phyloP scores from a whole-genome alignment of 2,113 vertebrate genomes.

The Hemichromis elongatus region DNA sequence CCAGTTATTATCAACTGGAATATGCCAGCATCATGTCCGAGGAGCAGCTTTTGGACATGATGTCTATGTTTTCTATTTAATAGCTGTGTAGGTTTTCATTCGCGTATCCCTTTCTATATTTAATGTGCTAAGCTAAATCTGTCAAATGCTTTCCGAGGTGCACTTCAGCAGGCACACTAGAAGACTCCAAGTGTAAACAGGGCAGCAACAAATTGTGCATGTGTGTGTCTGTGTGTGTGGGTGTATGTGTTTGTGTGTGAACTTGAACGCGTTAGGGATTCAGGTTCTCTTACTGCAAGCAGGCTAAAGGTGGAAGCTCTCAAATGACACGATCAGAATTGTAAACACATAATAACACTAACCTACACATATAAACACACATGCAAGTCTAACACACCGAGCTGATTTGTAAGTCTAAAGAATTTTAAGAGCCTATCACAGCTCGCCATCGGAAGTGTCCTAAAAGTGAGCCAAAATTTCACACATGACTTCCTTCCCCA shows the following conservation, averaged over 20 bases:
- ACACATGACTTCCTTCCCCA: not conserved
- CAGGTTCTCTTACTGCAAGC: constrained; percentile 36
- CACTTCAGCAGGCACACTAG: constrained; percentile 19
- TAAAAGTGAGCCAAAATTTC: constrained; percentile 10
- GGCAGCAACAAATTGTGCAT: constrained; percentile 1
- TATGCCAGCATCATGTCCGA: not conserved
- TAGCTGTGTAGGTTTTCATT: constrained; percentile 37
- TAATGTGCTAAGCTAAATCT: constrained; percentile 50
- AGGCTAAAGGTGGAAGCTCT: constrained; percentile 25
- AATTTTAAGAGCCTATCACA: not conserved
- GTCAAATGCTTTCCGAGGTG: constrained; percentile 49
- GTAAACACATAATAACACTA: constrained; percentile 57
- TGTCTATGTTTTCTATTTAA: constrained; percentile 43
- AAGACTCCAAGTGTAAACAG: constrained; percentile 12
- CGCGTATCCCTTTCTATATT: constrained; percentile 46
- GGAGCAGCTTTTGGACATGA: constrained; percentile 8
- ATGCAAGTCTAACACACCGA: not conserved
- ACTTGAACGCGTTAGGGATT: constrained; percentile 12
- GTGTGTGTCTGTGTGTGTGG: not conserved
- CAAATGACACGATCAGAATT: constrained; percentile 46
- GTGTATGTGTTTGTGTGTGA: not conserved
- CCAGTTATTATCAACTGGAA: not conserved
- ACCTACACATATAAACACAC: constrained; percentile 43
- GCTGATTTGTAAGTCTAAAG: constrained; percentile 7
- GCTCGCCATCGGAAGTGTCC: not conserved